phyloP scores from a whole-genome alignment of 2,888 invertebrate genomes.

The Clivina fossor region DNA sequence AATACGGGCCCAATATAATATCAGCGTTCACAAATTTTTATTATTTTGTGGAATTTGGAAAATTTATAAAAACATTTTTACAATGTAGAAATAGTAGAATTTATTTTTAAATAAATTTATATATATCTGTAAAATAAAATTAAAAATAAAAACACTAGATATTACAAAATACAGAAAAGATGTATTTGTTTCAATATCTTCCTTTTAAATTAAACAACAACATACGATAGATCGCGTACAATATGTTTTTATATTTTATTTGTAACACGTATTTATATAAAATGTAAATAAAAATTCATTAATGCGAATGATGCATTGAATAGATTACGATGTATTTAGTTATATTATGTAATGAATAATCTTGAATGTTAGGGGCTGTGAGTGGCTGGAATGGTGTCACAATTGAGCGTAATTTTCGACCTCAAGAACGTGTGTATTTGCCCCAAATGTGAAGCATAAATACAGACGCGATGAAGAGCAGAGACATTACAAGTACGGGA shows the following conservation, averaged over 20 bases:
- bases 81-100: too few relatives aligned
- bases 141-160: not conserved
- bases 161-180: conserved; percentile 5
- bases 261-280: conserved; percentile 17
- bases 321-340: conserved; percentile 4
- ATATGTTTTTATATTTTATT: conserved; percentile 21
- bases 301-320: conserved; percentile 26
- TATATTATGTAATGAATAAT: conserved; percentile 10
- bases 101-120: too few relatives aligned
- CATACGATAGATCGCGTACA: too few relatives aligned
- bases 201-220: conserved; percentile 20
- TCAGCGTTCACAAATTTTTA: too few relatives aligned
- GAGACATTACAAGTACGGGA: conserved; percentile 98
- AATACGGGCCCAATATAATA: too few relatives aligned
- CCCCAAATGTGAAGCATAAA: conserved; percentile 99
- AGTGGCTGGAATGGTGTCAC: conserved; percentile 30
- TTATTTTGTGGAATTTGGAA: too few relatives aligned
- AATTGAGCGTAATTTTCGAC: conserved; percentile 11
- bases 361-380: conserved; percentile 22
- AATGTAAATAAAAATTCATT: conserved; percentile 27
- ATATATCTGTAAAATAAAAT: not conserved
- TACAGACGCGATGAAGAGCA: conserved; percentile 98
- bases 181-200: conserved; percentile 6
- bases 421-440: conserved; percentile 87
- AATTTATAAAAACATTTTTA: too few relatives aligned